A percentile compares a stretch with the other conserved stretches of the same genome.
phyloP scores from a whole-genome alignment of 2,113 vertebrate species.

The Chaenogobius annularis region DNA sequence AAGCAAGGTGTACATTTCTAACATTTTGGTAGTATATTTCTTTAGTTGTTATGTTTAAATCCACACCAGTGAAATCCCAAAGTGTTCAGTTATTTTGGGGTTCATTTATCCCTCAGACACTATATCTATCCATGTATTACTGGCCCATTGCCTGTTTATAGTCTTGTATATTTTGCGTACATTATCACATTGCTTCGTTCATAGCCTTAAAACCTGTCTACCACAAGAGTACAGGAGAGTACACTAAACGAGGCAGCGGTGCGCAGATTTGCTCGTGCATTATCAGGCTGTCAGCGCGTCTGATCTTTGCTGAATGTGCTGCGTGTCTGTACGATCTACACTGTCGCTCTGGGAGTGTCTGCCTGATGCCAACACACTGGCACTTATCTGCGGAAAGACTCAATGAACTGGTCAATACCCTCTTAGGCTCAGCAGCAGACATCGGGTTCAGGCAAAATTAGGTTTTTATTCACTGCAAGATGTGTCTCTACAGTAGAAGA shows the following conservation, averaged over 20 bases:
- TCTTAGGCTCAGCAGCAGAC: background rate
- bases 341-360: background rate
- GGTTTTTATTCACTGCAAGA: background rate
- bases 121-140: no score
- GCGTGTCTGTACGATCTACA: constrained; percentile 36
- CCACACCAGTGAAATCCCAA: no score
- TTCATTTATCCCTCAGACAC: no score
- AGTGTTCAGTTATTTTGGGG: no score
- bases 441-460: background rate
- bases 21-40: no score
- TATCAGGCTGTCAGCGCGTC: constrained; percentile 30
- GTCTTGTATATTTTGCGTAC: no score
- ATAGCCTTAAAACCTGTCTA: background rate
- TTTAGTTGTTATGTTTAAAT: no score
- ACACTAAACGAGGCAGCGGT: background rate
- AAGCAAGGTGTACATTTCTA: no score
- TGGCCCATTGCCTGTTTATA: no score
- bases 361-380: background rate
- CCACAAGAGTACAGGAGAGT: background rate
- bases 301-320: constrained; percentile 51
- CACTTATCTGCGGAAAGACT: background rate
- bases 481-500: background rate
- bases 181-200: background rate
- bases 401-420: background rate
- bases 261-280: constrained; percentile 17